Evolutionary conservation across 1,140 invertebrate species (phyloP).

Genomic region (Panulirus ornatus): DNA sequence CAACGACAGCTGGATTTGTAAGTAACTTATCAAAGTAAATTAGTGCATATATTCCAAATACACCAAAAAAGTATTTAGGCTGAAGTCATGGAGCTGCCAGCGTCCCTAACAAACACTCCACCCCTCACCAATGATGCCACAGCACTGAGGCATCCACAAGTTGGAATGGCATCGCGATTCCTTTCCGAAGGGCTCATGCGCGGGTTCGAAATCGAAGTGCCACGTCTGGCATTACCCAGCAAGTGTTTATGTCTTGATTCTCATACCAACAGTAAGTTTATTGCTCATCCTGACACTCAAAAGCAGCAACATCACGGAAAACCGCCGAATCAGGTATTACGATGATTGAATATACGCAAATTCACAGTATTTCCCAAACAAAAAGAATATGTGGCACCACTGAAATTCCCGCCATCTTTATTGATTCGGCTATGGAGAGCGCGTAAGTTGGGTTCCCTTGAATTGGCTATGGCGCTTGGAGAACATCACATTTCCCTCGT

Average conservation of each 20-base stretch:
- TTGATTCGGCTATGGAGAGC: slow-evolving; percentile 65
- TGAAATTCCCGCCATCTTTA: slow-evolving; percentile 70
- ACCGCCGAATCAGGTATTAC: background rate
- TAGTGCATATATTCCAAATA: background rate
- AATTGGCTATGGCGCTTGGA: slow-evolving; percentile 30
- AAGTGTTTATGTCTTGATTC: background rate
- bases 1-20: background rate
- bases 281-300: background rate
- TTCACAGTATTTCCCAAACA: background rate
- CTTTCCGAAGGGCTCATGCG: slow-evolving; percentile 58
- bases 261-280: no score
- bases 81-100: slow-evolving; percentile 30
- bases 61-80: background rate
- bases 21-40: background rate
- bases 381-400: slow-evolving; percentile 41
- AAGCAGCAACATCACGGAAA: background rate
- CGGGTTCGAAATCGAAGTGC: slow-evolving; percentile 32
- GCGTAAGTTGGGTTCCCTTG: slow-evolving; percentile 64
- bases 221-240: slow-evolving; percentile 12
- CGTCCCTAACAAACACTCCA: background rate
- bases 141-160: slow-evolving; percentile 71
- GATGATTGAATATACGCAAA: no score
- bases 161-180: slow-evolving; percentile 71
- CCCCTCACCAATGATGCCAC: slow-evolving; percentile 50
- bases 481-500: background rate